Evolutionary conservation across 1,140 invertebrate genomes (phyloP).

Genomic region (Trichonephila clavata): DNA sequence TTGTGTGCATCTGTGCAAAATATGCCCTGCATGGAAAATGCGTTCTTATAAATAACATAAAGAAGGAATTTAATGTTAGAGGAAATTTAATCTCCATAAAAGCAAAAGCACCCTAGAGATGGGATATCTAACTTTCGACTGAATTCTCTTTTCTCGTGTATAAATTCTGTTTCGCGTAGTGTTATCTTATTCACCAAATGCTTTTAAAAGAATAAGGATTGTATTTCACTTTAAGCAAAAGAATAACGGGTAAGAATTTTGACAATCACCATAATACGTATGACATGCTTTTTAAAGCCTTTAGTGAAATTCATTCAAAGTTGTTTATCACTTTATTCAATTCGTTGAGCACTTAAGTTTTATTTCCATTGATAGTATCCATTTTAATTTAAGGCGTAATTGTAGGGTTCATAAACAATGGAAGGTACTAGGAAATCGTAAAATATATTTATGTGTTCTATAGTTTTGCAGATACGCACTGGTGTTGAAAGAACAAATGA

Average conservation of each 20-base stretch:
- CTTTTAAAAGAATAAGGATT: neutral
- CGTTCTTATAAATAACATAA: neutral
- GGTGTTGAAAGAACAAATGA: too few relatives aligned
- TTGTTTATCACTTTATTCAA: neutral
- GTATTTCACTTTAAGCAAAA: neutral
- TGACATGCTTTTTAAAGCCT: neutral
- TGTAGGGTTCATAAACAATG: too few relatives aligned
- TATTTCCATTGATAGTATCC: too few relatives aligned
- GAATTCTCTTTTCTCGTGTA: neutral
- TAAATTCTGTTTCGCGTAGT: too few relatives aligned
- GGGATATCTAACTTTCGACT: neutral
- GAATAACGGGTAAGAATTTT: neutral
- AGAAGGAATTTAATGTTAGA: neutral
- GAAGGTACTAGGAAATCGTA: too few relatives aligned
- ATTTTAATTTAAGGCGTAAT: too few relatives aligned
- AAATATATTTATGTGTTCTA: too few relatives aligned
- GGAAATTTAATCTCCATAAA: slow-evolving; percentile 43
- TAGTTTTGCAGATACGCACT: too few relatives aligned
- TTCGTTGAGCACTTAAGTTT: too few relatives aligned
- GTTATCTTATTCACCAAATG: slow-evolving; percentile 27
- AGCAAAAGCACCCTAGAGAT: neutral
- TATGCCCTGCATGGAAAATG: too few relatives aligned
- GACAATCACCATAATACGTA: neutral
- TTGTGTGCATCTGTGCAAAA: too few relatives aligned
- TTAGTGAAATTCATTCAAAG: neutral